Percentiles rank a stretch among this genome's conserved stretches.
Evolutionary conservation across 2,797 vertebrate genomes (phyloP).

Genomic region (Platalea minor): DNA sequence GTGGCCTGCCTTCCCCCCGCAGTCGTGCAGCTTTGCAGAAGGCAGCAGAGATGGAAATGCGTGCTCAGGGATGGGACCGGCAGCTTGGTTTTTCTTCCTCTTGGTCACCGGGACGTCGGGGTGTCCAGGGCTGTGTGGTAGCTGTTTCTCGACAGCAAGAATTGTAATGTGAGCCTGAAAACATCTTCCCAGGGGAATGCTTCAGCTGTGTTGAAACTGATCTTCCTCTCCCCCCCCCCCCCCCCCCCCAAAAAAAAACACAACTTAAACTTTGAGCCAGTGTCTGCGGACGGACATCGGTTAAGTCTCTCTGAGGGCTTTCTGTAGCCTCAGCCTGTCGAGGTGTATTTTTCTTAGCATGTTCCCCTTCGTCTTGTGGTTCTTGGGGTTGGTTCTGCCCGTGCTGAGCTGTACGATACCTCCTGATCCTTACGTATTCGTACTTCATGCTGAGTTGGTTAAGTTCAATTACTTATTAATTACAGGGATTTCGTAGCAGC

Average conservation of each 20-base stretch:
- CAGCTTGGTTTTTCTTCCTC: neutral
- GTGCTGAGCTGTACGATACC: neutral
- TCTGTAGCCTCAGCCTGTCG: neutral
- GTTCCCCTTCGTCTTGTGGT: too few relatives aligned
- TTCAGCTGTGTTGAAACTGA: neutral
- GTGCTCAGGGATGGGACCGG: fast-evolving
- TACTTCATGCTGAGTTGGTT: neutral
- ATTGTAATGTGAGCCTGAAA: neutral
- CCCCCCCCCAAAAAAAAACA: fast-evolving
- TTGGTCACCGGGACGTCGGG: fast-evolving
- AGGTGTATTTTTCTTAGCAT: neutral
- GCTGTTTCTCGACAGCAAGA: neutral
- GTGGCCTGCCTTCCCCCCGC: neutral
- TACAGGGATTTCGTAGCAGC: neutral
- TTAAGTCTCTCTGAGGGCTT: neutral
- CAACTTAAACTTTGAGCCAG: neutral
- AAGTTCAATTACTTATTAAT: neutral
- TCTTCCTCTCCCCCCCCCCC: fast-evolving
- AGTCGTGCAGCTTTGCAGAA: neutral
- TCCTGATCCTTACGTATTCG: neutral
- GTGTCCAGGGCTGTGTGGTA: neutral
- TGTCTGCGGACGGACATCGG: fast-evolving
- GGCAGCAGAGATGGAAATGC: neutral
- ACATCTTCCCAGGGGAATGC: neutral
- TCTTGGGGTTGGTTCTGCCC: neutral